phyloP scores from a whole-genome alignment of 2,888 invertebrate genomes.

The Neelides folsomi region DNA sequence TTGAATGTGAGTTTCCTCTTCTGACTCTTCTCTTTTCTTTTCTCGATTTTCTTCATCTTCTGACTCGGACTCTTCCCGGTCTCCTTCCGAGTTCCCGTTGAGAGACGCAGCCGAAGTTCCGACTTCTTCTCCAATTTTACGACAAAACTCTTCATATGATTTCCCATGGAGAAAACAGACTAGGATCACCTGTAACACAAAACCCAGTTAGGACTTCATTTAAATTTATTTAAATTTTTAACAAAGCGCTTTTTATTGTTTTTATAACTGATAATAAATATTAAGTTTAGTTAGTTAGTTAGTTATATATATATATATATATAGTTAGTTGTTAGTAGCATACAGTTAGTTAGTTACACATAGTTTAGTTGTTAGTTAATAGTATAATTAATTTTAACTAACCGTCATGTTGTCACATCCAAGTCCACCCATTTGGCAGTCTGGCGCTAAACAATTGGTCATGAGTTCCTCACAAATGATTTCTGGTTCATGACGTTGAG shows the following conservation, averaged over 20 bases:
- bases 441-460: constrained; percentile 23
- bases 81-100: constrained; percentile 11
- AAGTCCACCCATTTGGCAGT: constrained; percentile 21
- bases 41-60: constrained; percentile 6
- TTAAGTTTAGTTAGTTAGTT: too few relatives aligned
- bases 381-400: background rate
- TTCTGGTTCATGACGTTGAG: constrained; percentile 17
- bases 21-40: background rate
- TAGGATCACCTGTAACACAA: constrained; percentile 13
- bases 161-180: constrained; percentile 20
- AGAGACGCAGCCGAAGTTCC: background rate
- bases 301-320: too few relatives aligned
- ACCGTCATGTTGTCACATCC: constrained; percentile 27
- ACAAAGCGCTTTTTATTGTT: too few relatives aligned
- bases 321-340: too few relatives aligned
- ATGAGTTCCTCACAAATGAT: constrained; percentile 23
- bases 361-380: too few relatives aligned
- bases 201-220: background rate
- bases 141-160: constrained; percentile 15
- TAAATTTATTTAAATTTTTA: background rate
- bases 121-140: constrained; percentile 5
- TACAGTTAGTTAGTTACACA: too few relatives aligned
- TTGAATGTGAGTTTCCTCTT: constrained; percentile 5
- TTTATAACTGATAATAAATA: too few relatives aligned
- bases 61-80: constrained; percentile 4